Evolutionary conservation across 1,140 invertebrate genomes (phyloP).

Genomic region (Drosophila auraria): DNA sequence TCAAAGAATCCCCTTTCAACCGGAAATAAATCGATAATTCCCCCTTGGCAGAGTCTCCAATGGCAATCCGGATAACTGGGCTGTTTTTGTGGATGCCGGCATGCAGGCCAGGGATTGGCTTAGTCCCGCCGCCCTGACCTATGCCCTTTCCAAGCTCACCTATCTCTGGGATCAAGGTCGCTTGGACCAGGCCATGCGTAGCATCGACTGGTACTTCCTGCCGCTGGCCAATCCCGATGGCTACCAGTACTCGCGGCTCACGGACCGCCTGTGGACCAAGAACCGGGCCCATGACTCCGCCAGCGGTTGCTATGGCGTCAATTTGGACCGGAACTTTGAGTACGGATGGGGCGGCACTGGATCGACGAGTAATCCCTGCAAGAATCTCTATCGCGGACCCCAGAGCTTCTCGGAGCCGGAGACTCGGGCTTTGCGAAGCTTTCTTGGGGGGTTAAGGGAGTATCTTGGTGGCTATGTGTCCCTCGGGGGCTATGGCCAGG

Average conservation of each 20-base stretch:
- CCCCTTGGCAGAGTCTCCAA: conserved; percentile 87
- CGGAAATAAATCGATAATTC: background rate
- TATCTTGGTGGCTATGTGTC: conserved; percentile 87
- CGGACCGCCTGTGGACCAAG: conserved; percentile 90
- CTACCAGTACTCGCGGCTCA: conserved; percentile 88
- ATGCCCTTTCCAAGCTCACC: conserved; percentile 90
- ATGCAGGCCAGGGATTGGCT: conserved; percentile 95
- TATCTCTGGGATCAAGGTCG: conserved; percentile 86
- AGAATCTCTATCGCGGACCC: conserved; percentile 91
- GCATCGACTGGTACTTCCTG: conserved; percentile 92
- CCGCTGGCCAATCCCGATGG: conserved; percentile 91
- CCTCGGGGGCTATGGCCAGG: conserved; percentile 92
- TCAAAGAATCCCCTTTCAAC: background rate
- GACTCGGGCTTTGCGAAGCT: conserved; percentile 89
- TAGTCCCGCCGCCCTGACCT: conserved; percentile 92
- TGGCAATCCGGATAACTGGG: conserved; percentile 87
- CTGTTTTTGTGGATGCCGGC: conserved; percentile 89
- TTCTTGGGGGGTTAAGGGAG: conserved; percentile 85
- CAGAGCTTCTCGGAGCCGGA: conserved; percentile 94
- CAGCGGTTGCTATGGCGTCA: conserved; percentile 90
- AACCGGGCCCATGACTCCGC: conserved; percentile 87
- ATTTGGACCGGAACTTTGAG: conserved; percentile 93
- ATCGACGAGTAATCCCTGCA: conserved; percentile 91
- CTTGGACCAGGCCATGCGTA: conserved; percentile 87
- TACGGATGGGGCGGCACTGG: conserved; percentile 92